Evolutionary conservation across 2,113 vertebrate genomes (phyloP), one percentile per base, ranked within the genome.

Genomic region (Monopterus albus): DNA sequence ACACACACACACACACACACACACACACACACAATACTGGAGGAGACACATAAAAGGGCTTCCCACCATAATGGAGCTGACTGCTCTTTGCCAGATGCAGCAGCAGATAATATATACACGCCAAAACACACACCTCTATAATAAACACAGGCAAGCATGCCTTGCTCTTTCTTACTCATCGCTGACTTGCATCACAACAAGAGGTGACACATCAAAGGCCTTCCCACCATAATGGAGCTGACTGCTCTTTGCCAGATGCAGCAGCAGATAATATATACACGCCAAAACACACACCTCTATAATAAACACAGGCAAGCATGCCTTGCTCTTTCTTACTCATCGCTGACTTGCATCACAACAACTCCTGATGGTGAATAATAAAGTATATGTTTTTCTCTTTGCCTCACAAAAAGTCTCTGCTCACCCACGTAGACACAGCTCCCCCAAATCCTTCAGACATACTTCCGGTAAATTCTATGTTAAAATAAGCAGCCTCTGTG

Each of bases 341-440:
- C 3, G 0, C 18, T 50, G 13, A 56, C 35, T 59, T 35, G 36
- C 51, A 73, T 66, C 50, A 23, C 49, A 79, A 56, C 39, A 47
- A 50, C 56, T 79, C 51, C 20, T 52, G 20, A 35, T 36, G 52
- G 69, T 23, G 72, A 18, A 79, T 49, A 79, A 47, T 58, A 67
- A 68, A 65, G 49, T 40, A 75, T 40, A 46, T 14, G 23, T 45
- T 67, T n/a, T 33, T n/a, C 36, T 40, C 33, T 62, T 55, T 35
- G 56, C 9, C 33, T 67, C 25, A 57, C 0, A 80, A 60, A 69
- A 60, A 71, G 53, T 40, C 28, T 52, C 66, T 46, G 51, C 52
- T 76, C 70, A 61, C 80, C 72, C 70, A 83, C 76, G 1, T 39
- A 64, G 59, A 51, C 29, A 43, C 26, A 68, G 43, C 62, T 52